Evolutionary conservation across 2,888 invertebrate species (phyloP).

Genomic region (Plebejus argus): DNA sequence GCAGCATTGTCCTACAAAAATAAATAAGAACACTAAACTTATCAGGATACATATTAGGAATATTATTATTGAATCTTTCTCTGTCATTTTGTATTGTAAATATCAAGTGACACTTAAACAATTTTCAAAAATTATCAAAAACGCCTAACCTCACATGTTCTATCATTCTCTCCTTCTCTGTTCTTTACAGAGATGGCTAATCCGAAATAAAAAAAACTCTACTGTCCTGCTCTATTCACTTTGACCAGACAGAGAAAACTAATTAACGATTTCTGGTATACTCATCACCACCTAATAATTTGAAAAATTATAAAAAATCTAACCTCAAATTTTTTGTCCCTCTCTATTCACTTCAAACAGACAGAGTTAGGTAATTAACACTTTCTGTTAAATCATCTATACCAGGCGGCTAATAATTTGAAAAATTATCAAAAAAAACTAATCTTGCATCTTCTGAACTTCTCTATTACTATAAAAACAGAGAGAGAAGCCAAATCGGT

Average conservation of each 20-base stretch:
- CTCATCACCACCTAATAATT: no score
- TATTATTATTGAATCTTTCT: neutral
- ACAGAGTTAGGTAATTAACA: constrained; percentile 47
- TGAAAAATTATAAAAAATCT: no score
- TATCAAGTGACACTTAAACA: neutral
- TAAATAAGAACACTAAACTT: neutral
- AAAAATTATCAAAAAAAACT: no score
- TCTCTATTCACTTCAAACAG: neutral
- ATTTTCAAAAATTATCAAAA: neutral
- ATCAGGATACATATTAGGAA: neutral
- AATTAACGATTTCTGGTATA: neutral
- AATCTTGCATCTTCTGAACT: no score
- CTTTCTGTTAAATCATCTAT: neutral
- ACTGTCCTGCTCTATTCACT: neutral
- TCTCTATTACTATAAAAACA: neutral
- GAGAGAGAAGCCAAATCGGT: neutral
- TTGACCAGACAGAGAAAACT: neutral
- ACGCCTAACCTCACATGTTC: neutral
- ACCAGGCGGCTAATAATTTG: no score
- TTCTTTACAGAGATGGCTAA: neutral
- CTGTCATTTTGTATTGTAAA: neutral
- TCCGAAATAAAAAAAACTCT: neutral
- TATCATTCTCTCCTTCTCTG: neutral
- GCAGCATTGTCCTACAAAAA: neutral
- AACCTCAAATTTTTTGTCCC: neutral